Evolutionary conservation across 2,888 invertebrate species (phyloP), one percentile per base, ranked within the genome.

Genomic region (Ecliptopera silaceata): DNA sequence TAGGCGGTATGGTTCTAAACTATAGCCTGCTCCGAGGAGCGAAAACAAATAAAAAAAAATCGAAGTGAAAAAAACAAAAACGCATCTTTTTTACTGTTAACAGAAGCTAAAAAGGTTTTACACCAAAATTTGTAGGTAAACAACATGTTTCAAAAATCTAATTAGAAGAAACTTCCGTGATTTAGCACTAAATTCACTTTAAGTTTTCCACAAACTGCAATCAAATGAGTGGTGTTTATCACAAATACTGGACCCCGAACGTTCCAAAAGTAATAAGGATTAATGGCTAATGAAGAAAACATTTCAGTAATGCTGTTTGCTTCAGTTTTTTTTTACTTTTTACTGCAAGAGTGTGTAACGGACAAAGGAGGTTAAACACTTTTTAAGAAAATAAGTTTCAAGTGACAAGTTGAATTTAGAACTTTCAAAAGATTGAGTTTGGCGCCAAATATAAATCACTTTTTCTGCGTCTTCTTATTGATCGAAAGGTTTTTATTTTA

Each of bases 151-250:
- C 36, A 13, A 32, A 46, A 22, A 47, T 45, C 15, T 34, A 50
- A 50, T 36, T 46, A 50, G 31, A 17, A 53, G 4, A 34, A 46
- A 54, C 42, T 54, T 54, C 17, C 41, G 41, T 47, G 56, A 57
- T 47, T 36, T 36, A 53, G 18, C 44, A 18, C 46, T 11, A 31
- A 17, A 34, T 49, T 43, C 18, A 5, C 55, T 61, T 58, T 39
- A 48, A 52, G 51, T 59, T 55, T 34, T 66, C 66, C 66, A 46
- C 66, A 61, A 66, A 66, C 64, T 61, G 62, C 64, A 61, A 66
- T 64, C 45, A 38, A 64, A 66, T 66, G 61, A 64, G 60, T 46
- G 60, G 53, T 48, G 57, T 66, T 60, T 57, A 58, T 66, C 56
- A 66, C 61, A 29, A 54, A 52, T 18, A 20, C 12, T 36, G 41